Base-by-base conservation (phyloP, 2,888 invertebrate genomes). In the Dorcus hopei region DNA sequence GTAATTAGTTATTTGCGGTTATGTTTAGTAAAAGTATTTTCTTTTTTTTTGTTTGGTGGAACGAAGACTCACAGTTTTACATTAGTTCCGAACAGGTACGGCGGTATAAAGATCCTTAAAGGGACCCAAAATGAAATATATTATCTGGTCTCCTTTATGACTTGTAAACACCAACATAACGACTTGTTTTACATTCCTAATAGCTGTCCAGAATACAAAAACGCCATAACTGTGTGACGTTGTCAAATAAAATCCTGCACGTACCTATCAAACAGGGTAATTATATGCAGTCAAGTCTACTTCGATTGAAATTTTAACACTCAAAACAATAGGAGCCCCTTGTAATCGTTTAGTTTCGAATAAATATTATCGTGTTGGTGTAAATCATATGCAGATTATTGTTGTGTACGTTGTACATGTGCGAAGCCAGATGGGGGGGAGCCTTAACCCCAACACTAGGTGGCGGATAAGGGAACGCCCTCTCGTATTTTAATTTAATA, bases 91-190 rank as follows among this genome's bases (percentile, higher is more conserved):
- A 59, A 58, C 66, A 66, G 66, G 66, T 66, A 66, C 52, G 59
- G 57, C 62, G 58, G 62, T 61, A 41, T 52, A 52, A 52, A 19
- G 56, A 40, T 45, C 57, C 42, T 39, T 58, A 61, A 64, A 67
- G 61, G 61, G 60, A 59, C 63, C 62, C 62, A 66, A 65, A 64
- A 65, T 64, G 64, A 67, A 68, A 68, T 66, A 67, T 68, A 67
- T 66, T 68, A 65, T 67, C 66, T 68, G 65, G 64, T 59, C 61
- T 67, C 62, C 66, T 70, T 70, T 70, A 70, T 68, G 68, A 66
- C 68, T 70, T 68, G 70, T 70, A 70, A 70, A 70, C 68, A 68
- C 65, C 67, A 63, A 55, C 61, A 64, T 68, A 70, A 70, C 65
- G 66, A 68, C 69, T 67, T 68, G 68, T 70, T 68, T 67, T 66